phyloP scores from a whole-genome alignment of 2,797 vertebrate species.

The Gymnothorax javanicus region DNA sequence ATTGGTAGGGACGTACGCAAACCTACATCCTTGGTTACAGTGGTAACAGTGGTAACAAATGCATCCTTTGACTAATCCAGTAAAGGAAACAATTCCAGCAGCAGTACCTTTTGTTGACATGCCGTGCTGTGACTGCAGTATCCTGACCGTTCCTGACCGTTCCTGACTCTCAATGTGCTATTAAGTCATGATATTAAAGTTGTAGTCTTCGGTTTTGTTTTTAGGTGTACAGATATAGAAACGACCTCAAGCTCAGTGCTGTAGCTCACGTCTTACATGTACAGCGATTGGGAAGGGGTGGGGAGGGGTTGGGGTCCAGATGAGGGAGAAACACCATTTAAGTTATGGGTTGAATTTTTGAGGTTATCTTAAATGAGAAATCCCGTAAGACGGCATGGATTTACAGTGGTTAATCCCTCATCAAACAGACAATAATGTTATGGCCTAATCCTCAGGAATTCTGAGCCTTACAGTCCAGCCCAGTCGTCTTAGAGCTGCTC shows the following conservation, averaged over 20 bases:
- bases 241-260: neutral
- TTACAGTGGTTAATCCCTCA: conserved; percentile 81
- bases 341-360: conserved; percentile 67
- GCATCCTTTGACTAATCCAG: neutral
- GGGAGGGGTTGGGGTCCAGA: conserved; percentile 20
- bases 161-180: neutral
- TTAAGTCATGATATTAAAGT: neutral
- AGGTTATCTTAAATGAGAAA: conserved; percentile 78
- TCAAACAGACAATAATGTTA: conserved; percentile 81
- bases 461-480: conserved; percentile 72
- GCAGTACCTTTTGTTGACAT: neutral
- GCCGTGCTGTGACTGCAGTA: neutral
- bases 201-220: neutral
- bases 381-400: conserved; percentile 81
- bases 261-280: neutral
- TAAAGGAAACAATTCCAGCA: neutral
- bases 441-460: conserved; percentile 74
- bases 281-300: neutral
- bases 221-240: neutral
- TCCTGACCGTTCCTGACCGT: neutral
- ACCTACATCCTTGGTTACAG: too few species aligned
- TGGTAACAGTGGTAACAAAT: neutral
- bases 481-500: conserved; percentile 54
- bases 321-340: conserved; percentile 53
- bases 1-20: too few species aligned